Base-by-base conservation (phyloP, 92 coral and sea anemone species). In the Pocillopora grandis region DNA sequence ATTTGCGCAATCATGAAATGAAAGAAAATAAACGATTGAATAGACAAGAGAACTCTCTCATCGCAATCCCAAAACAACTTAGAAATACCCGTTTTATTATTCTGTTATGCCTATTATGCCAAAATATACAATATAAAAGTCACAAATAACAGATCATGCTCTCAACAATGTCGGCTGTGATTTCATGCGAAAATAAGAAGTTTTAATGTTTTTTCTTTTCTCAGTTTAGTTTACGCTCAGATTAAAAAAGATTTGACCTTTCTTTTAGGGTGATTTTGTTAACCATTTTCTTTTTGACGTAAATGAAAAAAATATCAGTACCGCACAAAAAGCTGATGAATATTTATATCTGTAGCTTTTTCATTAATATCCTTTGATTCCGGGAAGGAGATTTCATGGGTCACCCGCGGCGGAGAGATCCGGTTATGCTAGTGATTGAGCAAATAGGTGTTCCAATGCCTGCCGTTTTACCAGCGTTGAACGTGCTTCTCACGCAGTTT, bases 261-360 rank as follows among this genome's bases (percentile, higher is more conserved):
- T 16, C 56, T 70, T 42, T 42, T 42, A 3, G 4, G 18, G 57
- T 2, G 20, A 15, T 33, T 69, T 70, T 35, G 55, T 37, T 70
- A 70, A 70, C 74, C 55, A 35, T 70, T 70, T 70, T 33, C 33
- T 14, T 70, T 70, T 70, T 70, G 10, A 37, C 74, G 5, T 70
- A 70, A 33, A 16, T 16, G 37, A 33, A 69, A 37, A 70, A 70
- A 35, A 70, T 70, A 70, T 70, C 16, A 37, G 33, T 70, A 35
- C 57, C 56, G 9, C 74, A 42, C 52, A 33, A 13, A 33, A 70
- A 17, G 57, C n/a, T 15, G 74, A 70, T 35, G 33, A 70, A 70
- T n/a, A 35, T 35, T 35, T 70, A 1, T 7, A 36, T 15, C 33
- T 70, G 33, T 37, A 35, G 74, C 20, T 52, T 20, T 20, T 70